Evolutionary conservation across 1,140 invertebrate genomes (phyloP).

Genomic region (Hycleus cichorii): DNA sequence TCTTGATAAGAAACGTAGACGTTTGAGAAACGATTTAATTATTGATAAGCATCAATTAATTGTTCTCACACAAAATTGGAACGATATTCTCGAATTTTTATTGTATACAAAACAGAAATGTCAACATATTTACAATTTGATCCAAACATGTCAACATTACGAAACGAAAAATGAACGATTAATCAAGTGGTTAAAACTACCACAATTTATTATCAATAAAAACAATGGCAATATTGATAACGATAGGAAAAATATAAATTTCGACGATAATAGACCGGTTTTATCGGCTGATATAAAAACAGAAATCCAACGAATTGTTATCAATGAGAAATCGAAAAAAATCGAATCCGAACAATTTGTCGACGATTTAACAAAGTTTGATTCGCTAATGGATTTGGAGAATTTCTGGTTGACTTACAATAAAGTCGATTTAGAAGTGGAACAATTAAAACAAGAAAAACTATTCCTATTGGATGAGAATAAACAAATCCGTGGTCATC

Average conservation of each 20-base stretch:
- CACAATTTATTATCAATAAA: neutral
- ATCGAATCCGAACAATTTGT: neutral
- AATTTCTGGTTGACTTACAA: conserved; percentile 31
- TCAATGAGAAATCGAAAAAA: neutral
- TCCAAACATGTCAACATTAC: conserved; percentile 28
- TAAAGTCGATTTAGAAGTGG: conserved; percentile 28
- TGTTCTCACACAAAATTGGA: conserved; percentile 22
- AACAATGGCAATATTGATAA: neutral
- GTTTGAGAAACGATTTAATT: conserved; percentile 18
- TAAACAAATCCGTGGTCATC: conserved; percentile 27
- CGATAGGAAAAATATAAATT: neutral
- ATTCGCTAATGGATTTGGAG: conserved; percentile 25
- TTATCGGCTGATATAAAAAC: neutral
- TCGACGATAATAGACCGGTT: too few relatives aligned
- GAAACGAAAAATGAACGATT: conserved; percentile 32
- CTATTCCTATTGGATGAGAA: conserved; percentile 26
- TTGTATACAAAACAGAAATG: conserved; percentile 21
- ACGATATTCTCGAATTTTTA: conserved; percentile 22
- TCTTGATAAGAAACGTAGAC: neutral
- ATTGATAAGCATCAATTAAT: conserved; percentile 30
- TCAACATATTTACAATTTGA: conserved; percentile 24
- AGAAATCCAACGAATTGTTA: conserved; percentile 6
- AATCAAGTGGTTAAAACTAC: conserved; percentile 19
- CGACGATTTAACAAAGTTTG: conserved; percentile 9
- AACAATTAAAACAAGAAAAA: conserved; percentile 29